Conservation (phyloP, 1,140 invertebrate species). For the Lysiphlebus fabarum region DNA sequence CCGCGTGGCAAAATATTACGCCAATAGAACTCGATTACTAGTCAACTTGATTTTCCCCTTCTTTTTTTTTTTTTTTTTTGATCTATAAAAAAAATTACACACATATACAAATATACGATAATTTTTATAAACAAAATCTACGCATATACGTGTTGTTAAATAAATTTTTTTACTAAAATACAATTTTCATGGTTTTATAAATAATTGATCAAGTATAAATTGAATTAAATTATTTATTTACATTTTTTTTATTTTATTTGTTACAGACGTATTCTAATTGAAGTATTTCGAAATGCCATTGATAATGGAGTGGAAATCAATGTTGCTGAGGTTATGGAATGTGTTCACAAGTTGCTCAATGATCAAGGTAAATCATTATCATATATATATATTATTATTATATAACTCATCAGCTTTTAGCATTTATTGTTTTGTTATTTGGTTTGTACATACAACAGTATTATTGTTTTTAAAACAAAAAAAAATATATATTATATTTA, state of each 20-base stretch:
- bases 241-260: constrained; percentile 27
- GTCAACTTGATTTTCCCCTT: constrained; percentile 1
- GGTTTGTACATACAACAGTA: too few relatives aligned
- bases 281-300: constrained; percentile 45
- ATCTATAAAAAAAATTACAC: too few relatives aligned
- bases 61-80: too few relatives aligned
- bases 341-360: constrained; percentile 39
- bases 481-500: too few relatives aligned
- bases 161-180: too few relatives aligned
- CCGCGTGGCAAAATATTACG: not conserved
- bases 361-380: constrained; percentile 36
- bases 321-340: constrained; percentile 39
- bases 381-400: too few relatives aligned
- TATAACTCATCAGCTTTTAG: not conserved
- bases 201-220: not conserved
- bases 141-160: not conserved
- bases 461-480: too few relatives aligned
- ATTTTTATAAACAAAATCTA: too few relatives aligned
- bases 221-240: constrained; percentile 11
- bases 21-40: too few relatives aligned
- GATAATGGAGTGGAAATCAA: constrained; percentile 38
- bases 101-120: too few relatives aligned
- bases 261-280: constrained; percentile 48
- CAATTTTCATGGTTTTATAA: not conserved
- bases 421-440: not conserved